These are phyloP conservation scores for Diuraphis noxia DNA, from an alignment of 1,140 invertebrate genomes.

Conservation along the genomic window DNA sequence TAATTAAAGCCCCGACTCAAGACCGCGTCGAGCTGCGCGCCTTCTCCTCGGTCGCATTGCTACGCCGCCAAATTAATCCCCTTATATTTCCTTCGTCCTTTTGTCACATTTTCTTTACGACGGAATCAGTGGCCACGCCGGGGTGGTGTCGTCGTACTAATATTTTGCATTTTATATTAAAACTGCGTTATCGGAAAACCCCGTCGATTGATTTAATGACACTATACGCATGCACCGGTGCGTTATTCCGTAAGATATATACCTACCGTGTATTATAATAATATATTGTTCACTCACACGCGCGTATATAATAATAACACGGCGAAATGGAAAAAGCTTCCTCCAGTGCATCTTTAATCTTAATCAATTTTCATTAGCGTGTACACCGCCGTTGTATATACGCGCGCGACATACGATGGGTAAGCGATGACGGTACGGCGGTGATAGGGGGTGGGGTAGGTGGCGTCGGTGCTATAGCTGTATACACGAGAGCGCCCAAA, in stretches of 20 bases:
- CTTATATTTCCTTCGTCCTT: slow-evolving; percentile 38
- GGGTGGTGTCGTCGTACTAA: not conserved
- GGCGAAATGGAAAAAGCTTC: slow-evolving; percentile 19
- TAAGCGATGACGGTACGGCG: not conserved
- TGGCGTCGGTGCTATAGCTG: not conserved
- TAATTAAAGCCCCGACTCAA: slow-evolving; percentile 31
- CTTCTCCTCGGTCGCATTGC: not conserved
- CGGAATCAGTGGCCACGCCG: not conserved
- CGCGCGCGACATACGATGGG: not conserved
- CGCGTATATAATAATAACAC: not conserved
- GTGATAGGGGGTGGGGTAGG: not conserved
- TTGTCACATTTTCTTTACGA: slow-evolving; percentile 38
- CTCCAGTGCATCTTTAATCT: slow-evolving; percentile 28
- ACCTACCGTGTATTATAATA: not conserved
- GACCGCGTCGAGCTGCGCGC: not conserved
- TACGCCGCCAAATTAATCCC: slow-evolving; percentile 30
- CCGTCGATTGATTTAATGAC: not conserved
- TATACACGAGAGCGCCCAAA: slow-evolving; percentile 5
- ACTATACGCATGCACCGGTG: not conserved
- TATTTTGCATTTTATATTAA: slow-evolving; percentile 45
- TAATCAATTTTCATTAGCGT: slow-evolving; percentile 50
- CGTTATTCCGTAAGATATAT: not conserved
- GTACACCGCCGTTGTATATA: not conserved
- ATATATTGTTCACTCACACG: slow-evolving; percentile 2
- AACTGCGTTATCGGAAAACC: slow-evolving; percentile 14